These are phyloP conservation scores for Brachyopa scutellaris DNA, from an alignment of 2,888 invertebrate genomes.

Conservation along the genomic window DNA sequence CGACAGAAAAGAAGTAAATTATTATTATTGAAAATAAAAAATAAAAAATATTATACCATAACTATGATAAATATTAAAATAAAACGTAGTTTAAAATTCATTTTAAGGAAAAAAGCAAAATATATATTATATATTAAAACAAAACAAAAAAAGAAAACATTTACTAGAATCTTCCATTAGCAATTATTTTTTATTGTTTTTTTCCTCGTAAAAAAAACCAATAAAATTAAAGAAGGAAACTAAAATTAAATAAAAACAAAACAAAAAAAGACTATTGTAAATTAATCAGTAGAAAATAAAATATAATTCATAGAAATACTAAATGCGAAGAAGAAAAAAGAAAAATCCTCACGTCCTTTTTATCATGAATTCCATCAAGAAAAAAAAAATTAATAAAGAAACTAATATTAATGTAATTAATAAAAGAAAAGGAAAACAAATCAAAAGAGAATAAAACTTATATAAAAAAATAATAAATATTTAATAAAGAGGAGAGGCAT, in stretches of 20 bases:
- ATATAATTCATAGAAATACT: slow-evolving; percentile 57
- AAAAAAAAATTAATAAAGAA: slow-evolving; percentile 28
- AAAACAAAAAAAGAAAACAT: slow-evolving; percentile 50
- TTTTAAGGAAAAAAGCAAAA: slow-evolving; percentile 56
- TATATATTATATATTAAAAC: slow-evolving; percentile 65
- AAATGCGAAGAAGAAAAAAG: slow-evolving; percentile 41
- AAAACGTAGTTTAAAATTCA: slow-evolving; percentile 58
- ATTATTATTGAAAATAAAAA: slow-evolving; percentile 28
- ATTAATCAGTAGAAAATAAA: slow-evolving; percentile 40
- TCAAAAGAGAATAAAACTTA: slow-evolving; percentile 56
- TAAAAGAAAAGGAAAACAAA: slow-evolving; percentile 41
- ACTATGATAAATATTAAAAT: slow-evolving; percentile 55
- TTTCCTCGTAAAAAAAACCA: slow-evolving; percentile 51
- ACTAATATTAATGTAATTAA: slow-evolving; percentile 70
- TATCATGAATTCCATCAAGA: slow-evolving; percentile 71
- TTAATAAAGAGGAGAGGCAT: slow-evolving; percentile 34
- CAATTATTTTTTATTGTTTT: slow-evolving; percentile 71
- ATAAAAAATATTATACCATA: slow-evolving; percentile 1
- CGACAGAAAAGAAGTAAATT: slow-evolving; percentile 46
- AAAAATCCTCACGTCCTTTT: slow-evolving; percentile 65
- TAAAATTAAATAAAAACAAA: slow-evolving; percentile 45
- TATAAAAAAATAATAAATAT: slow-evolving; percentile 33
- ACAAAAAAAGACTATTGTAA: slow-evolving; percentile 57
- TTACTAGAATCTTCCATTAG: slow-evolving; percentile 74
- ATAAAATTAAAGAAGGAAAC: slow-evolving; percentile 39